Conservation (phyloP, 2,797 vertebrate species). For the Eurystomus glaucurus region DNA sequence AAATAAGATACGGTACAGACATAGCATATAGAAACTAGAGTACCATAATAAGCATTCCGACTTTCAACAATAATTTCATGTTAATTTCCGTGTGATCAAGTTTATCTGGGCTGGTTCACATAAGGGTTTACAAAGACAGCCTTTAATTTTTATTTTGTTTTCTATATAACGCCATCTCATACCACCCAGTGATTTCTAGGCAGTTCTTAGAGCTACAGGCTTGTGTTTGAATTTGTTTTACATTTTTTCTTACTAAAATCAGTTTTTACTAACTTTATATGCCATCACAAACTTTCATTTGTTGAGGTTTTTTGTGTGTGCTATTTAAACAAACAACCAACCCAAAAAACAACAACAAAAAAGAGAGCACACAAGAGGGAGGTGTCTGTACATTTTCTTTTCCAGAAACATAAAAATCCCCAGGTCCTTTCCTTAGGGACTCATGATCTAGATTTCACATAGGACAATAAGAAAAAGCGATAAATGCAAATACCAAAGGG, state of each 20-base stretch:
- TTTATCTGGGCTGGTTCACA: neutral
- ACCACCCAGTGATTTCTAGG: neutral
- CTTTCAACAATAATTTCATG: neutral
- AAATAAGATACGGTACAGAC: neutral
- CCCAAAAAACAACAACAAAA: neutral
- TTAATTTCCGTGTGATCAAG: neutral
- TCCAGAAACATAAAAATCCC: neutral
- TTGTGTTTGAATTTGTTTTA: neutral
- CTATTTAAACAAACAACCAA: too few relatives aligned
- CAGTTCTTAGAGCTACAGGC: neutral
- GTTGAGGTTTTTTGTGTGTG: neutral
- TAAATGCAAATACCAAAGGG: neutral
- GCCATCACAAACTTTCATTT: neutral
- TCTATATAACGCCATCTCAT: neutral
- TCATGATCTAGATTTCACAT: neutral
- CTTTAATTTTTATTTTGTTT: neutral
- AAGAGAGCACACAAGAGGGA: accelerated
- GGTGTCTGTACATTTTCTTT: neutral
- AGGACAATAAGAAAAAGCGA: neutral
- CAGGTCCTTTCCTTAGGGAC: neutral
- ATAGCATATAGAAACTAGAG: neutral
- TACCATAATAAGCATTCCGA: neutral
- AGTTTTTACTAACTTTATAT: neutral
- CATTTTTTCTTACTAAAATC: neutral
- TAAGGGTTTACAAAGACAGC: neutral